phyloP scores from a whole-genome alignment of 2,888 invertebrate genomes.

The Phragmatobia fuliginosa region DNA sequence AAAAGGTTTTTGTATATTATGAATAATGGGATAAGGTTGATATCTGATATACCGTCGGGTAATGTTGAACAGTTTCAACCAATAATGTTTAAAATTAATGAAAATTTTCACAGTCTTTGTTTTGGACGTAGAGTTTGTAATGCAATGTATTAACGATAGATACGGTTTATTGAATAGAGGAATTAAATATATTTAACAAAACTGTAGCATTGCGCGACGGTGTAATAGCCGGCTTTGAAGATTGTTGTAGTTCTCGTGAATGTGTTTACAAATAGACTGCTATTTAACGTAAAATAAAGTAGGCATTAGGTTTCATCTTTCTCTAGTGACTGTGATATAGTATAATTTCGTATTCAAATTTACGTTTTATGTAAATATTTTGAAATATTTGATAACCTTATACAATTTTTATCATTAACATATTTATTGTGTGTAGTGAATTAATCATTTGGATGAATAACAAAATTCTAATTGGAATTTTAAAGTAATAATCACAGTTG shows the following conservation, averaged over 20 bases:
- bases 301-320: constrained; percentile 77
- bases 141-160: no score
- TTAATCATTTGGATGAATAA: constrained; percentile 53
- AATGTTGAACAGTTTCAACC: constrained; percentile 15
- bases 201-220: constrained; percentile 46
- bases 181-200: neutral
- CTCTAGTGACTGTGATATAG: constrained; percentile 86
- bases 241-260: constrained; percentile 73
- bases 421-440: constrained; percentile 74
- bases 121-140: no score
- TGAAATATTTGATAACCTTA: constrained; percentile 83
- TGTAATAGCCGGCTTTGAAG: constrained; percentile 60
- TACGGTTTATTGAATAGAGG: neutral
- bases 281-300: constrained; percentile 71
- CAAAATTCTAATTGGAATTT: constrained; percentile 50
- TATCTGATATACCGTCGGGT: constrained; percentile 60
- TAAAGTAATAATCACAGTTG: constrained; percentile 55
- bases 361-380: constrained; percentile 81
- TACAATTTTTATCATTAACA: constrained; percentile 81
- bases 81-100: neutral
- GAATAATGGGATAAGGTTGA: constrained; percentile 51
- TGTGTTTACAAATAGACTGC: constrained; percentile 80
- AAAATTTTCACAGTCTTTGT: no score
- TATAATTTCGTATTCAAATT: constrained; percentile 78
- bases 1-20: constrained; percentile 67